Evolutionary conservation across 2,888 invertebrate species (phyloP).

Genomic region (Uloborus plumipes): DNA sequence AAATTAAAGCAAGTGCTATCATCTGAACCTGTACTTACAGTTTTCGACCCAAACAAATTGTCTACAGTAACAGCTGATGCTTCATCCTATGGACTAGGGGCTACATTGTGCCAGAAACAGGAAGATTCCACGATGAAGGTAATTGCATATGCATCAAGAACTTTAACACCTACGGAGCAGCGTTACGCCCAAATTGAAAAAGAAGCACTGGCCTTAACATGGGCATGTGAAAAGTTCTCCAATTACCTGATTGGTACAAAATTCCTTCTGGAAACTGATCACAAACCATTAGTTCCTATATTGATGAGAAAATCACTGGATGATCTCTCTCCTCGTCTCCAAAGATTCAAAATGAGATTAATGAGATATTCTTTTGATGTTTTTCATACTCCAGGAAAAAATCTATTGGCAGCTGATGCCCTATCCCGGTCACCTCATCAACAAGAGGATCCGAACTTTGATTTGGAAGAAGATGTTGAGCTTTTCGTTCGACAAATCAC

Average conservation of each 20-base stretch:
- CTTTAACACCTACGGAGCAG: constrained; percentile 68
- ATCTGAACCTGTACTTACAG: constrained; percentile 8
- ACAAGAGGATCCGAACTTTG: constrained; percentile 17
- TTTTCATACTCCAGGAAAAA: constrained; percentile 68
- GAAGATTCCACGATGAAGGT: constrained; percentile 66
- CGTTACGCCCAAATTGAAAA: constrained; percentile 71
- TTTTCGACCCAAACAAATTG: constrained; percentile 5
- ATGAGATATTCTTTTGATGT: constrained; percentile 68
- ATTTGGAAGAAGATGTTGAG: constrained; percentile 35
- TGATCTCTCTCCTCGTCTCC: constrained; percentile 70
- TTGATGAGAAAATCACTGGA: constrained; percentile 69
- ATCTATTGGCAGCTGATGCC: constrained; percentile 68
- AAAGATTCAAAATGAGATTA: constrained; percentile 69
- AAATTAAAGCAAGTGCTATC: neutral
- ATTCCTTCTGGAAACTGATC: constrained; percentile 70
- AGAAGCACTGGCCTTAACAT: constrained; percentile 70
- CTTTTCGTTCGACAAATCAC: constrained; percentile 46
- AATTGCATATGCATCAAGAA: constrained; percentile 70
- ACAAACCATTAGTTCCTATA: constrained; percentile 70
- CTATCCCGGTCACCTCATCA: constrained; percentile 64
- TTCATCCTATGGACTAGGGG: constrained; percentile 69
- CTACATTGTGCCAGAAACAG: constrained; percentile 68
- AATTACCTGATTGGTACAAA: constrained; percentile 69
- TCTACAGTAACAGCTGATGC: constrained; percentile 41
- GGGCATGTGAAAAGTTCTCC: constrained; percentile 69